These are phyloP conservation scores for Nesospiza acunhae DNA, from an alignment of 2,113 vertebrate genomes.

Conservation along the genomic window DNA sequence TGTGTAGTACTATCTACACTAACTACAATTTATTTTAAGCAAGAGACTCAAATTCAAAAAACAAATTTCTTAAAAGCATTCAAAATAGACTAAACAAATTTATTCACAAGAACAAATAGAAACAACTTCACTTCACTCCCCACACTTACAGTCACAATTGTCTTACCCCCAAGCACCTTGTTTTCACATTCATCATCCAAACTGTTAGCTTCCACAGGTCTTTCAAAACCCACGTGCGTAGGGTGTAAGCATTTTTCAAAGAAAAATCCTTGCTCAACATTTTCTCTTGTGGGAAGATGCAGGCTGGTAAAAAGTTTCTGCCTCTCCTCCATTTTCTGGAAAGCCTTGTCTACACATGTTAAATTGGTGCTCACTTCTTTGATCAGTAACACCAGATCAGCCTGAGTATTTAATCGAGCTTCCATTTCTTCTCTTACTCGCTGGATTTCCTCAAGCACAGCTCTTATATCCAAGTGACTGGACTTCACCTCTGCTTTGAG, in stretches of 20 bases:
- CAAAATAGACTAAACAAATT: neutral
- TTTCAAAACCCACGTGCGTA: neutral
- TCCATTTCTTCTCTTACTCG: slow-evolving; percentile 65
- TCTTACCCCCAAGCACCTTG: slow-evolving; percentile 65
- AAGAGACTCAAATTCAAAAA: neutral
- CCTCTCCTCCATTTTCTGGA: slow-evolving; percentile 53
- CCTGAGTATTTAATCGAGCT: slow-evolving; percentile 55
- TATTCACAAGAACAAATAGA: neutral
- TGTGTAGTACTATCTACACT: neutral
- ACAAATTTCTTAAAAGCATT: neutral
- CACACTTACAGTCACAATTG: neutral
- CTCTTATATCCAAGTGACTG: slow-evolving; percentile 62
- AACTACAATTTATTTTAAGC: neutral
- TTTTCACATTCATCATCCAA: slow-evolving; percentile 48
- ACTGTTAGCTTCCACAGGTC: slow-evolving; percentile 19
- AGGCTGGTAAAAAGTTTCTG: slow-evolving; percentile 34
- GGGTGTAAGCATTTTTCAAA: slow-evolving; percentile 38
- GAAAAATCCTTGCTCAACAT: slow-evolving; percentile 28
- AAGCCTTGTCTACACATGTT: slow-evolving; percentile 53
- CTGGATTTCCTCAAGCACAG: slow-evolving; percentile 62
- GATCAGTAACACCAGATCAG: slow-evolving; percentile 59
- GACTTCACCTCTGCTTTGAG: slow-evolving; percentile 50
- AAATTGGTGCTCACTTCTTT: slow-evolving; percentile 68
- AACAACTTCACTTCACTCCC: neutral
- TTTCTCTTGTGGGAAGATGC: neutral